Conservation (phyloP, 2,113 vertebrate genomes). For the Phaethon lepturus region DNA sequence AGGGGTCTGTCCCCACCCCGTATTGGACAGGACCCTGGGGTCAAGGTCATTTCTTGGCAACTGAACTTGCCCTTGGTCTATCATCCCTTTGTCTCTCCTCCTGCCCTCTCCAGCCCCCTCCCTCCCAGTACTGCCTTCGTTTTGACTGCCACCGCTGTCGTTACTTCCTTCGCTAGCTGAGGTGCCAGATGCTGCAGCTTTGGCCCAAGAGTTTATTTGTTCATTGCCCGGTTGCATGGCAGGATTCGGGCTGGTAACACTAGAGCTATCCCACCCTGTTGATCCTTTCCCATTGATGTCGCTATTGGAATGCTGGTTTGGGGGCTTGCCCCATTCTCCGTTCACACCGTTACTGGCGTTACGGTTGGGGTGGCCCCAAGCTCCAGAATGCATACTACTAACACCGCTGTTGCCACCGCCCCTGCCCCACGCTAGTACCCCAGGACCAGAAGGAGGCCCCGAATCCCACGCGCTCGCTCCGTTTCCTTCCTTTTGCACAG, state of each 20-base stretch:
- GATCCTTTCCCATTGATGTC: constrained; percentile 82
- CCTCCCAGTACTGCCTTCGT: constrained; percentile 80
- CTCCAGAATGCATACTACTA: constrained; percentile 82
- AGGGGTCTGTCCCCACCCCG: constrained; percentile 97
- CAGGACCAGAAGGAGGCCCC: constrained; percentile 82
- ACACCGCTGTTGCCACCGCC: constrained; percentile 73
- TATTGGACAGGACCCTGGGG: constrained; percentile 94
- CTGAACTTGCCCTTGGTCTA: constrained; percentile 81
- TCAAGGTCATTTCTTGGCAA: constrained; percentile 93
- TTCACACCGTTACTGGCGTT: constrained; percentile 76
- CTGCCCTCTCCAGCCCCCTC: constrained; percentile 82
- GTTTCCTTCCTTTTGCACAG: constrained; percentile 80
- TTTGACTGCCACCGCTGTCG: constrained; percentile 79
- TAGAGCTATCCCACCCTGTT: constrained; percentile 84
- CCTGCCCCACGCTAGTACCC: constrained; percentile 87
- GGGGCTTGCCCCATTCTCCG: constrained; percentile 84
- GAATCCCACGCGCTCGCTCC: constrained; percentile 88
- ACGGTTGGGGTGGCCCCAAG: constrained; percentile 86
- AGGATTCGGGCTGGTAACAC: constrained; percentile 72
- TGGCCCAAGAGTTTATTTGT: constrained; percentile 87
- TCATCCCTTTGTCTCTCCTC: constrained; percentile 75
- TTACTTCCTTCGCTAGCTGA: constrained; percentile 90
- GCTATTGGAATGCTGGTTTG: constrained; percentile 84
- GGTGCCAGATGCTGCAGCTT: constrained; percentile 82
- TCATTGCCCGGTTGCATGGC: constrained; percentile 77